Percentiles rank a stretch among this genome's conserved stretches.
These are phyloP conservation scores for Sebastes baramenuke DNA, from an alignment of 2,797 vertebrate genomes.

Conservation along the genomic window DNA sequence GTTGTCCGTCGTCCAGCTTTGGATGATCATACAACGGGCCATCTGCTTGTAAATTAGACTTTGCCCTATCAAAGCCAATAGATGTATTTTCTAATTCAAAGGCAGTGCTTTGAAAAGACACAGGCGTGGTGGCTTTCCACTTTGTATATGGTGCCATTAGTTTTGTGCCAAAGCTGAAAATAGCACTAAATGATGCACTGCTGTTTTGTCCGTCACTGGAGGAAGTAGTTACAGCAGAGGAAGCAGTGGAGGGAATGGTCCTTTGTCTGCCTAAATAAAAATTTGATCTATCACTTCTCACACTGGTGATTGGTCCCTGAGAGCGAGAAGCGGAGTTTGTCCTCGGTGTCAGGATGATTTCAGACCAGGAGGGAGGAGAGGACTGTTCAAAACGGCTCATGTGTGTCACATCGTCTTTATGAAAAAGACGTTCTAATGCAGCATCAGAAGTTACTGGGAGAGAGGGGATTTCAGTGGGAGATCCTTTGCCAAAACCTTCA, in stretches of 20 bases:
- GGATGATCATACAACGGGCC: conserved; percentile 42
- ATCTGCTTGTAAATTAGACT: conserved; percentile 58
- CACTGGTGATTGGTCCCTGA: conserved; percentile 18
- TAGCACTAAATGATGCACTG: conserved; percentile 46
- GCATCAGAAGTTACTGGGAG: conserved; percentile 10
- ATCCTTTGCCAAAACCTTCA: conserved; percentile 11
- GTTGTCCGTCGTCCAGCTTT: conserved; percentile 45
- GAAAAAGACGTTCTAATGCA: not conserved
- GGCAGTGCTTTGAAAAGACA: conserved; percentile 47
- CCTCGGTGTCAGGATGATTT: conserved; percentile 26
- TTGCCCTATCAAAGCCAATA: conserved; percentile 44
- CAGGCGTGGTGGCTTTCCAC: conserved; percentile 54
- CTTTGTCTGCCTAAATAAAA: conserved; percentile 53
- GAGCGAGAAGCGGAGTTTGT: conserved; percentile 11
- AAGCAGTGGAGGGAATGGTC: conserved; percentile 5
- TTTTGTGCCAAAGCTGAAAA: conserved; percentile 69
- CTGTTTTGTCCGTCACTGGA: conserved; percentile 43
- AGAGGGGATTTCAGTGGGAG: not conserved
- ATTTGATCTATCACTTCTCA: conserved; percentile 40
- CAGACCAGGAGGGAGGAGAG: conserved; percentile 28
- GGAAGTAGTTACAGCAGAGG: conserved; percentile 30
- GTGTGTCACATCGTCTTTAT: conserved; percentile 8
- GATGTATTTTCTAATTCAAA: conserved; percentile 57
- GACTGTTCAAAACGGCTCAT: not conserved
- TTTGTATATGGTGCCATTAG: conserved; percentile 59